Evolutionary conservation across 2,888 invertebrate genomes (phyloP), one percentile per base, ranked within the genome.

Genomic region (Stenolophus ochropezus): DNA sequence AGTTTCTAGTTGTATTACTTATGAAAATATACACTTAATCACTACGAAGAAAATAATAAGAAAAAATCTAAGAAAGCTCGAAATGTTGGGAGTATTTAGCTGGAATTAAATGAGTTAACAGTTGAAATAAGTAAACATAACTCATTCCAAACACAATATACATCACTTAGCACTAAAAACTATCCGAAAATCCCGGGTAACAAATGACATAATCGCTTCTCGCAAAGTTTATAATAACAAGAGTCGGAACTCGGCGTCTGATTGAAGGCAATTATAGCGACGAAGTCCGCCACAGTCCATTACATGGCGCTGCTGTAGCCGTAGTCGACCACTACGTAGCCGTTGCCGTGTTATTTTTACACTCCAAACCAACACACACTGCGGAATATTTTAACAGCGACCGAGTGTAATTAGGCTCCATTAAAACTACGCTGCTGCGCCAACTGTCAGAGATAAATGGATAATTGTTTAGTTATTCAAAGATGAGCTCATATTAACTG

Each of bases 211-310:
- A 61, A 61, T 61, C 61, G 61, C 25, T 25, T 61, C 61, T 51
- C 33, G 16, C 14, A 61, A 61, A 61, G 23, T 61, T 61, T 14
- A 25, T 61, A 61, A 61, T 61, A 61, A 61, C 61, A 61, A 23
- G 25, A 61, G 23, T 23, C 23, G 61, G 61, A 61, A 61, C 61
- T 61, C 61, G 21, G 61, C 8, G 25, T 61, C 61, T 61, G 61
- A 61, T 61, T 61, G 61, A 61, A 61, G 61, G 61, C 61, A 61
- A 61, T 61, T 61, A 61, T 25, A 61, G 25, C 14, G n/a, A n/a
- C 61, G 25, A n/a, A 14, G 21, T 61, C 51, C 14, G 33, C 33
- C 21, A 20, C 21, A 61, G 23, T 61, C 61, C 61, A 61, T 61
- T 61, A 61, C 21, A 61, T 23, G n/a, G n/a, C n/a, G n/a, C n/a